A percentile compares a stretch with the other conserved stretches of the same genome.
Evolutionary conservation across 2,113 vertebrate species (phyloP).

Genomic region (Tetrax tetrax): DNA sequence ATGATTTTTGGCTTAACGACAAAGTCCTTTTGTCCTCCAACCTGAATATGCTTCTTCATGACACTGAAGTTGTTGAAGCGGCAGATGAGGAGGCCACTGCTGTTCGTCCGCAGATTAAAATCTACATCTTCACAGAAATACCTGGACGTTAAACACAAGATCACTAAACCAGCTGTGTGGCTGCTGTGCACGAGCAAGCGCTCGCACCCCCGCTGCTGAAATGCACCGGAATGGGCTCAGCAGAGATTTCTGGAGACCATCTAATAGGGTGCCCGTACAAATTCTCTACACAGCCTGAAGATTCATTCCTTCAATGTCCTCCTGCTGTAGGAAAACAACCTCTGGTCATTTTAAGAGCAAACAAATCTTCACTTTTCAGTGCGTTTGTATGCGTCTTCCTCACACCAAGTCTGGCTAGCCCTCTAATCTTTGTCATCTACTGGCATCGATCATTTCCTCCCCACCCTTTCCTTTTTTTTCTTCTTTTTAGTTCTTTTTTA

Average conservation of each 20-base stretch:
- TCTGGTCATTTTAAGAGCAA: background rate
- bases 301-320: background rate
- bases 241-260: background rate
- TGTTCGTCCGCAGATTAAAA: slow-evolving; percentile 94
- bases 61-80: slow-evolving; percentile 96
- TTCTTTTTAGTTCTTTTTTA: background rate
- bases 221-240: background rate
- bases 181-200: background rate
- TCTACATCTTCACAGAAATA: slow-evolving; percentile 97
- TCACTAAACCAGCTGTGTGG: background rate
- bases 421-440: background rate
- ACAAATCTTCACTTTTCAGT: background rate
- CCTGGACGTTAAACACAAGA: slow-evolving; percentile 70
- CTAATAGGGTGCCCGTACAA: background rate
- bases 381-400: background rate
- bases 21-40: slow-evolving; percentile 90
- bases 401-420: too few relatives aligned
- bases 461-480: background rate
- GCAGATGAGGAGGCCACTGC: slow-evolving; percentile 91
- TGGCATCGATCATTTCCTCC: background rate
- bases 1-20: slow-evolving; percentile 90
- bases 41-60: slow-evolving; percentile 97
- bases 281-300: background rate
- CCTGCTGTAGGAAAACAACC: background rate
- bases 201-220: background rate